Evolutionary conservation across 2,797 vertebrate genomes (phyloP).

Genomic region (Synanceia verrucosa): DNA sequence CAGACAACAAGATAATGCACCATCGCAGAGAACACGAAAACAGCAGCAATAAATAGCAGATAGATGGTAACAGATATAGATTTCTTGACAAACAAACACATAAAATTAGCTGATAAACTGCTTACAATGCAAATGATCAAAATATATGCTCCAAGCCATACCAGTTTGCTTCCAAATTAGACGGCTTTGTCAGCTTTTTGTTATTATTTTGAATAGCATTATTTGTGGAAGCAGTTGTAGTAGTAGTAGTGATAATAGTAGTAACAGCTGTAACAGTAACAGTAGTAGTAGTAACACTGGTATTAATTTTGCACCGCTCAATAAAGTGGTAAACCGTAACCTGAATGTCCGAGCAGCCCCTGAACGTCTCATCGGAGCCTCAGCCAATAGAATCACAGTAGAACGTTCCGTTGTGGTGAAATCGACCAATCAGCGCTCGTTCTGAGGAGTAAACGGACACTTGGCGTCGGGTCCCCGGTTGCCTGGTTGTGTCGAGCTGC

Average conservation of each 20-base stretch:
- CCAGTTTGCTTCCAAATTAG: no score
- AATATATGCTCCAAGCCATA: no score
- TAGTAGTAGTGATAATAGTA: not conserved
- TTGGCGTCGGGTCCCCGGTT: conserved; percentile 15
- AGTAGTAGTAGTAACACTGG: not conserved
- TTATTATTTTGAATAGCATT: no score
- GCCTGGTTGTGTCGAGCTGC: conserved; percentile 39
- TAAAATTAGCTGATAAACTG: not conserved
- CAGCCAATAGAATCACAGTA: conserved; percentile 57
- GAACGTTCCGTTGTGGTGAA: conserved; percentile 27
- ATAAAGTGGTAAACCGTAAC: rapidly evolving
- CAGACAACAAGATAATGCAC: not conserved
- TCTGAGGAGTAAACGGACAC: conserved; percentile 56
- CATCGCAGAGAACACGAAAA: not conserved
- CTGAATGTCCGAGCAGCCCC: rapidly evolving
- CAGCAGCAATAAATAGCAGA: no score
- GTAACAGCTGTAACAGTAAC: not conserved
- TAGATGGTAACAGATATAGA: not conserved
- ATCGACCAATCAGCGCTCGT: conserved; percentile 61
- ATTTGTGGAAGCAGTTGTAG: not conserved
- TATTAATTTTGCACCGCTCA: not conserved
- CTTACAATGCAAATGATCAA: no score
- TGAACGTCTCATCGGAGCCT: conserved; percentile 28
- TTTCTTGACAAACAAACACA: not conserved
- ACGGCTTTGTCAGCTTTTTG: no score